phyloP scores from a whole-genome alignment of 2,888 invertebrate species.

The Lamellibrachia columna region DNA sequence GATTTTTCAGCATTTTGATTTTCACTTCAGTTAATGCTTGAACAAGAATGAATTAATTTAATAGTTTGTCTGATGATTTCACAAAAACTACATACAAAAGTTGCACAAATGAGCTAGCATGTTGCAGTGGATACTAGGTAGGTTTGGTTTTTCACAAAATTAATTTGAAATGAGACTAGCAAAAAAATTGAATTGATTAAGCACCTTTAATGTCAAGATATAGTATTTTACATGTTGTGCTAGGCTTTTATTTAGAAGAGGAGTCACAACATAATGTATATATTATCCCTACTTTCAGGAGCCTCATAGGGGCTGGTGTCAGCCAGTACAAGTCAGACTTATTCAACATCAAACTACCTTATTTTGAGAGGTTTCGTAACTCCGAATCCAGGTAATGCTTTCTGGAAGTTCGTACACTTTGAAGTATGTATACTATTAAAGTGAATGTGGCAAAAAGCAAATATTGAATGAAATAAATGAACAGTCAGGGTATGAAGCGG shows the following conservation, averaged over 20 bases:
- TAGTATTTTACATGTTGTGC: not conserved
- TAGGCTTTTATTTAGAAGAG: not conserved
- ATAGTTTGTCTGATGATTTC: too few relatives aligned
- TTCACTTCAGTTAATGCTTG: too few relatives aligned
- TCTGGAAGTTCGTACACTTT: not conserved
- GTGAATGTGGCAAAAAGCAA: not conserved
- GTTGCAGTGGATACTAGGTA: too few relatives aligned
- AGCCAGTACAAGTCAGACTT: constrained; percentile 41
- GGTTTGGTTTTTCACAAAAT: too few relatives aligned
- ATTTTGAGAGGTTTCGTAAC: constrained; percentile 42
- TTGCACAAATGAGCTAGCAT: too few relatives aligned
- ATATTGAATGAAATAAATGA: not conserved
- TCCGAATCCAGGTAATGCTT: constrained; percentile 38
- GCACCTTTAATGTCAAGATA: not conserved
- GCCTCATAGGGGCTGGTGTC: constrained; percentile 39
- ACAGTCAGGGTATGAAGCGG: not conserved
- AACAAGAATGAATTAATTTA: too few relatives aligned
- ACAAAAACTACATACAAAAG: too few relatives aligned
- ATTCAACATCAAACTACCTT: constrained; percentile 33
- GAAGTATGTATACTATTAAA: not conserved
- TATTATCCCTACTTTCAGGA: constrained; percentile 28
- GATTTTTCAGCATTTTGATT: too few relatives aligned
- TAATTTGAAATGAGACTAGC: too few relatives aligned
- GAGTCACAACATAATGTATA: not conserved
- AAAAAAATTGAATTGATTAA: too few relatives aligned